A percentile compares a stretch with the other conserved stretches of the same genome.
These are phyloP conservation scores for Nestor notabilis DNA, from an alignment of 2,113 vertebrate species.

Conservation along the genomic window DNA sequence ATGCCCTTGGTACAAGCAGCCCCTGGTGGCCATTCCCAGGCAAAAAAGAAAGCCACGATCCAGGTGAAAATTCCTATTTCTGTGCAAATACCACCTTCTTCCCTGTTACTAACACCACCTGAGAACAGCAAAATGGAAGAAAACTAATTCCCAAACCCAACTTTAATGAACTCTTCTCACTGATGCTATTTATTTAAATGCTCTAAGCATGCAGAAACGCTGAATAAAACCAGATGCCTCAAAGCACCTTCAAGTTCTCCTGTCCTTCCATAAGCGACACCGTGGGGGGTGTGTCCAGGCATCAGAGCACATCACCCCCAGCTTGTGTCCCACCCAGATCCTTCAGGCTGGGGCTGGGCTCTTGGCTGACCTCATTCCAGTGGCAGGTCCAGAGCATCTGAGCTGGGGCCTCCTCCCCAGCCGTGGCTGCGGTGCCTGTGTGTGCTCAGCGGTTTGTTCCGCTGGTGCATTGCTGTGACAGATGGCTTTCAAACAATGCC, in stretches of 20 bases:
- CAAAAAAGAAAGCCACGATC: neutral
- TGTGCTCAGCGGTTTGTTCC: constrained; percentile 1
- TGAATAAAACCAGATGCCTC: neutral
- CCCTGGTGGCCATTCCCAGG: neutral
- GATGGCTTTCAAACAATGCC: constrained; percentile 58
- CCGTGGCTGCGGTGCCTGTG: neutral
- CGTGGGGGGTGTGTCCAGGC: neutral
- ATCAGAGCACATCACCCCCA: neutral
- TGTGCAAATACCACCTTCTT: neutral
- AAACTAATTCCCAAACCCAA: neutral
- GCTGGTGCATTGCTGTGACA: constrained; percentile 8
- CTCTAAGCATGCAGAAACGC: neutral
- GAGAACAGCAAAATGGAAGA: constrained; percentile 8
- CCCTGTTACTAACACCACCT: neutral
- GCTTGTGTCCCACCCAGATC: neutral
- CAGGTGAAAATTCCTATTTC: neutral
- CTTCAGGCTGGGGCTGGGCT: neutral
- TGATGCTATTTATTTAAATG: neutral
- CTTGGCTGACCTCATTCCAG: neutral
- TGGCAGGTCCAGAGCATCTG: neutral
- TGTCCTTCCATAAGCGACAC: neutral
- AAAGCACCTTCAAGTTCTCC: neutral
- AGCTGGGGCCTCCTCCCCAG: neutral
- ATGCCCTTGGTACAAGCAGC: neutral
- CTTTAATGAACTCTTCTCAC: neutral